Evolutionary conservation across 2,888 invertebrate species (phyloP), one percentile per base, ranked within the genome.

Genomic region (Drosophila kokeensis): DNA sequence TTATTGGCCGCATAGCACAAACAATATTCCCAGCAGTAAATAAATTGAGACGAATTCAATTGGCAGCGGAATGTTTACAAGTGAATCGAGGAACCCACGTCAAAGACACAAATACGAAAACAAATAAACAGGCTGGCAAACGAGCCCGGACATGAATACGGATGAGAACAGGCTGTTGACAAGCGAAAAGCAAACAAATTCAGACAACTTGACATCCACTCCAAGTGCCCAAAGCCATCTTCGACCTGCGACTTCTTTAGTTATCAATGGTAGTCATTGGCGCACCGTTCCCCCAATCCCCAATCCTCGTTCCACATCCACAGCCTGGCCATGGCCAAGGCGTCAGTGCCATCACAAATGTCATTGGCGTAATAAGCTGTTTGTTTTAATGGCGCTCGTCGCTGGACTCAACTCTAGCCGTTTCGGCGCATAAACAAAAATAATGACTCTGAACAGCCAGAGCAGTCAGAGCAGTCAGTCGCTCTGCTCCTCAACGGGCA

Each of bases 301-400:
- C 40, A 15, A 40, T 18, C 18, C 60, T 8, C 42, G 21, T 18
- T 15, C 34, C 38, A 59, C 29, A 21, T 49, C 15, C 58, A 15
- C 15, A 15, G 36, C 7, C 24, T 15, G 21, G 45, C 21, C 34
- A 36, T 10, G 42, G 54, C 36, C 53, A 36, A 52, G 38, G 45
- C 49, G 53, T 21, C 32, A 64, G 38, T 29, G 48, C 69, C 76
- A 63, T 83, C 71, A 40, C 73, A 75, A 81, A 79, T 86, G 82
- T 80, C 86, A 91, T 89, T 90, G 91, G 80, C 81, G 76, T 82
- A 90, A 90, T 91, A 91, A 91, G 83, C 83, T 83, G 87, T 92
- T 90, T 83, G 81, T 76, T 82, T 91, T 91, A 90, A 91, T 82
- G 89, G 87, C 82, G 68, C 76, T 84, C 64, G 72, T 45, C 66